Conservation (phyloP, 2,113 vertebrate species). For the Pristiophorus japonicus region DNA sequence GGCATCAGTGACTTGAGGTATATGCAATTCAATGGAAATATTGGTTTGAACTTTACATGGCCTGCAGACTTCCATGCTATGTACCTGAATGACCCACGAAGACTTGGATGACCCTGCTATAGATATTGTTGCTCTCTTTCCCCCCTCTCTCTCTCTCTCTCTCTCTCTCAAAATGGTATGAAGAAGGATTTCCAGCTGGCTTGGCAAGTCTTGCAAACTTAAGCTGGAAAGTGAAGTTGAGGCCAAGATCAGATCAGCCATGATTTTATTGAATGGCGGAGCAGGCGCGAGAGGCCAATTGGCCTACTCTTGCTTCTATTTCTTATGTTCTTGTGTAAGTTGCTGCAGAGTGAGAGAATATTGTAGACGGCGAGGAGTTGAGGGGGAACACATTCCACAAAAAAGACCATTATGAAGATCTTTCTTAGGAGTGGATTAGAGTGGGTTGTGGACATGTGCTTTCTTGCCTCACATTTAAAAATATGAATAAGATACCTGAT, state of each 20-base stretch:
- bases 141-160: neutral
- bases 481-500: neutral
- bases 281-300: too few species aligned
- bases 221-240: too few species aligned
- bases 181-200: neutral
- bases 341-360: neutral
- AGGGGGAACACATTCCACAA: neutral
- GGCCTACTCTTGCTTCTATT: too few species aligned
- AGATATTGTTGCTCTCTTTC: neutral
- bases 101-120: neutral
- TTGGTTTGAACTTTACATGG: neutral
- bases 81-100: neutral
- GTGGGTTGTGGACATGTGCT: neutral
- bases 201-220: neutral
- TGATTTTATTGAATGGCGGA: too few species aligned
- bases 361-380: neutral
- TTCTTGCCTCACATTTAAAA: neutral
- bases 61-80: neutral
- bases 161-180: neutral
- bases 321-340: too few species aligned
- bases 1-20: neutral
- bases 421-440: neutral
- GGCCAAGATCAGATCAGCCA: too few species aligned
- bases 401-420: neutral
- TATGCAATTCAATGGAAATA: neutral